Evolutionary conservation across 2,797 vertebrate genomes (phyloP).

Genomic region (Pangasius sanitwongsei): DNA sequence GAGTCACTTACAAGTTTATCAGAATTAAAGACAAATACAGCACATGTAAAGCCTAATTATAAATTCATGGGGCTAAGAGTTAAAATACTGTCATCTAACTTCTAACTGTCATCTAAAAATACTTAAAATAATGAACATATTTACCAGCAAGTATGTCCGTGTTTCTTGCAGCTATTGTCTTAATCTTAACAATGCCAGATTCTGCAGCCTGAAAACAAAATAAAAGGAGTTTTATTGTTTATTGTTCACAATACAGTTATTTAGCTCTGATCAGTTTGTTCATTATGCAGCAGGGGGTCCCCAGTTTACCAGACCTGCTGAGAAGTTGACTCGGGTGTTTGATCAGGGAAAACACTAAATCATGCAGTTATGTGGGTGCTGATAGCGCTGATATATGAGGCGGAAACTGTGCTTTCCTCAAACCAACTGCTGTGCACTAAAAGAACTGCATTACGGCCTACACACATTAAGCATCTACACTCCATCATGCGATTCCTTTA

Average conservation of each 20-base stretch:
- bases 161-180: slow-evolving; percentile 95
- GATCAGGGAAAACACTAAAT: background rate
- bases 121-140: background rate
- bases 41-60: background rate
- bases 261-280: background rate
- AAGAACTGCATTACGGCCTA: background rate
- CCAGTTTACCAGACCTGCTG: background rate
- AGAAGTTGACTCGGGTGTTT: background rate
- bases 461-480: background rate
- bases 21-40: background rate
- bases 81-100: background rate
- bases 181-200: slow-evolving; percentile 99
- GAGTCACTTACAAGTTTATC: background rate
- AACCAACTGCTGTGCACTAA: background rate
- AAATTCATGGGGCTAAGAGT: background rate
- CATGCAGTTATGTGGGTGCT: background rate
- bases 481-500: background rate
- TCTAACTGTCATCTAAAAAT: background rate
- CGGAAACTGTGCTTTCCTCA: background rate
- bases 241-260: background rate
- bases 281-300: background rate
- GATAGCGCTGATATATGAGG: background rate
- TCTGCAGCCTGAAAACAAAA: slow-evolving; percentile 88
- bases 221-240: background rate
- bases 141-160: slow-evolving; percentile 92